These are phyloP conservation scores for Falco punctatus DNA, from an alignment of 2,113 vertebrate genomes.

Conservation along the genomic window DNA sequence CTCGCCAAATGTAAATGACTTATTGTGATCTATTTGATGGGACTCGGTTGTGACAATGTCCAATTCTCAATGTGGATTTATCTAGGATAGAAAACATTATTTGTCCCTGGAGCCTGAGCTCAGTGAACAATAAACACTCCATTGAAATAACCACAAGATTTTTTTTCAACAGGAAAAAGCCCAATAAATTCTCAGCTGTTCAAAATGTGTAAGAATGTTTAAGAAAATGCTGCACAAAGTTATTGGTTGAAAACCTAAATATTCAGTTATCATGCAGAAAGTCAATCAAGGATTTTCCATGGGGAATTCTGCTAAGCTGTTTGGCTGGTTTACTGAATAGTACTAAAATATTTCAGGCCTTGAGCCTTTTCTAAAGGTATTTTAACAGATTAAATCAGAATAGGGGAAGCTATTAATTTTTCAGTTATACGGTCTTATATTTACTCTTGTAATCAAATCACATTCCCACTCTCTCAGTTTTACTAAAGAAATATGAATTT, in stretches of 20 bases:
- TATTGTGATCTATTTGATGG: not conserved
- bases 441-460: slow-evolving; percentile 38
- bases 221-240: not conserved
- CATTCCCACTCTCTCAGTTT: not conserved
- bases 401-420: slow-evolving; percentile 67
- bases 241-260: not conserved
- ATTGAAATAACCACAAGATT: slow-evolving; percentile 17
- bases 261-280: not conserved
- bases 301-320: not conserved
- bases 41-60: not conserved
- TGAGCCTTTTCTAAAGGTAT: slow-evolving; percentile 47
- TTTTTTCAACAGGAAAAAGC: slow-evolving; percentile 20
- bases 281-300: not conserved
- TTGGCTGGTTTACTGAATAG: slow-evolving; percentile 30
- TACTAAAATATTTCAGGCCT: slow-evolving; percentile 49
- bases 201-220: not conserved
- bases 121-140: slow-evolving; percentile 28
- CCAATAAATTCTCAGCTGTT: slow-evolving; percentile 44
- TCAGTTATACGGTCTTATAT: slow-evolving; percentile 19
- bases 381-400: slow-evolving; percentile 50
- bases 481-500: slow-evolving; percentile 8
- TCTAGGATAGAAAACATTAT: not conserved
- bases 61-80: not conserved
- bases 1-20: not conserved
- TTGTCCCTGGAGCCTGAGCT: not conserved